These are phyloP conservation scores for Galbula dea DNA, from an alignment of 2,113 vertebrate species.

Conservation along the genomic window DNA sequence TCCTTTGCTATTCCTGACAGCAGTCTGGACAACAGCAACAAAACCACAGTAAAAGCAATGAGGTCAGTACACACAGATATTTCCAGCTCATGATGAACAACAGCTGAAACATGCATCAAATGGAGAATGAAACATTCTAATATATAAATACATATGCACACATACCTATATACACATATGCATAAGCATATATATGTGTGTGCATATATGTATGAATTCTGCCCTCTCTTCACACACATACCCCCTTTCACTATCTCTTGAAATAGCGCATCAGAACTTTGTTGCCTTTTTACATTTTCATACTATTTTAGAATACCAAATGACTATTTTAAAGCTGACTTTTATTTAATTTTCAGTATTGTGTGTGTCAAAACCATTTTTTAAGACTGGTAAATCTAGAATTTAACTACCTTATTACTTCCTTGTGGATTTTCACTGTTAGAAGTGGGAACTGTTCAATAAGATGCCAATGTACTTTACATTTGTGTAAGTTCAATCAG, in stretches of 20 bases:
- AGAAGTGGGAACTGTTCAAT: not conserved
- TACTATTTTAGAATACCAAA: not conserved
- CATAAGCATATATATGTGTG: no score
- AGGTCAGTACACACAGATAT: not conserved
- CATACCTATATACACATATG: not conserved
- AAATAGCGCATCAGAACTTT: not conserved
- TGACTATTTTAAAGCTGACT: not conserved
- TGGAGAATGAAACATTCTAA: not conserved
- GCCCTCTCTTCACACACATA: not conserved
- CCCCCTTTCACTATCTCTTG: not conserved
- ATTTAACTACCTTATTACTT: not conserved
- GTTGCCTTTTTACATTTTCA: not conserved
- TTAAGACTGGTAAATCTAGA: not conserved
- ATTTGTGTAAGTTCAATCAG: not conserved
- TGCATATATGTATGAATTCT: not conserved
- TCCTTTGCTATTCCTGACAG: not conserved
- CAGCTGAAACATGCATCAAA: not conserved
- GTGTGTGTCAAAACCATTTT: not conserved
- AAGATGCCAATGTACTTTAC: not conserved
- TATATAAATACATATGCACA: not conserved
- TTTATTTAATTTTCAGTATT: not conserved
- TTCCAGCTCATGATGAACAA: not conserved
- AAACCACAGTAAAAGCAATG: not conserved
- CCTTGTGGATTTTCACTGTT: not conserved
- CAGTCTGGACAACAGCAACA: not conserved